These are phyloP conservation scores for Muraenolepis orangiensis DNA, from an alignment of 2,797 vertebrate species.

Conservation along the genomic window DNA sequence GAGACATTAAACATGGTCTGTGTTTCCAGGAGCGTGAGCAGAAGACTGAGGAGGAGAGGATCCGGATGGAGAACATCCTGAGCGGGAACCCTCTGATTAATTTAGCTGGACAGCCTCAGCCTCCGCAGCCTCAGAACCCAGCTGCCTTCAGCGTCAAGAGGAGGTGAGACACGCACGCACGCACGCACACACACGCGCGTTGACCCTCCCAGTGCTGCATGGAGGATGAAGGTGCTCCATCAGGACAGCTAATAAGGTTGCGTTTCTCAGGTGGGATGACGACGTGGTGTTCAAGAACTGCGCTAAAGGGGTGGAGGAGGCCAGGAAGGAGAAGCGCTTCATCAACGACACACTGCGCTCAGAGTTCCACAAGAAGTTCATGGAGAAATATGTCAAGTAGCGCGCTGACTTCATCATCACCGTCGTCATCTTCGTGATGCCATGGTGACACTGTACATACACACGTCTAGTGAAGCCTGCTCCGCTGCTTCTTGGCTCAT, in stretches of 20 bases:
- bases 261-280: constrained; percentile 96
- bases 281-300: constrained; percentile 97
- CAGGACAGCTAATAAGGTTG: too few relatives aligned
- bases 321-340: constrained; percentile 94
- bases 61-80: constrained; percentile 97
- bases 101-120: constrained; percentile 83
- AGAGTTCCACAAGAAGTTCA: constrained; percentile 99
- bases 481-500: not conserved
- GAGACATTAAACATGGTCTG: too few relatives aligned
- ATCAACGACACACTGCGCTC: constrained; percentile 96
- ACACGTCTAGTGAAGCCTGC: not conserved
- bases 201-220: too few relatives aligned
- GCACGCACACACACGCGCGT: not conserved
- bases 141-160: constrained; percentile 92
- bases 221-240: too few relatives aligned
- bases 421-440: constrained; percentile 16
- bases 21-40: constrained; percentile 89
- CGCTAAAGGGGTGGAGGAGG: constrained; percentile 93
- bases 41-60: constrained; percentile 96
- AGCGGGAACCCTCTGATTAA: constrained; percentile 96
- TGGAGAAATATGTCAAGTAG: constrained; percentile 99
- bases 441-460: constrained; percentile 43
- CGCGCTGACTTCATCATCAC: not conserved
- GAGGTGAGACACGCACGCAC: constrained; percentile 73
- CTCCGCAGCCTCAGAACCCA: constrained; percentile 59